Evolutionary conservation across 1,140 invertebrate genomes (phyloP), one percentile per base, ranked within the genome.

Genomic region (Stratiolaelaps scimitus): DNA sequence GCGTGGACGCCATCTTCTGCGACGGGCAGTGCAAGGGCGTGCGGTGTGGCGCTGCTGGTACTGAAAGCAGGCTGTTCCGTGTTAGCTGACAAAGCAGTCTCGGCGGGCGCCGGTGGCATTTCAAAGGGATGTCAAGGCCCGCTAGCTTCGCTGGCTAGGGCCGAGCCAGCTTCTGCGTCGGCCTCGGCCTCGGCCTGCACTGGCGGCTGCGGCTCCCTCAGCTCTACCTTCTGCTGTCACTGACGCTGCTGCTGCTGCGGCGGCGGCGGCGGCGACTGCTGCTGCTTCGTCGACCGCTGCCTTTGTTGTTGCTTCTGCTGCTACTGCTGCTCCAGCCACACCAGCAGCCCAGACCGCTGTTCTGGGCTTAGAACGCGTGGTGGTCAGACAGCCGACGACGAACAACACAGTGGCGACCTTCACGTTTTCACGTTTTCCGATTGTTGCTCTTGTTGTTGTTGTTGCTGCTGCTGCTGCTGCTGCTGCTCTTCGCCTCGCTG

Each of bases 131-230:
- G 45, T n/a, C 28, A 43, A 65, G 66, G 34, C 48, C 67, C 66
- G 43, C 68, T 64, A 34, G 66, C 68, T 48, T 68, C 67, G 44
- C 67, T 69, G 46, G 45, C 67, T 23, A 64, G 67, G 15, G 66
- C 64, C 28, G 43, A 43, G 34, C 45, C 46, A 53, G 68, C 43
- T 20, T 67, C 26, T 17, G 67, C 19, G n/a, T 17, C 30, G 23
- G 26, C 53, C 23, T 64, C 67, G 23, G 26, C 53, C 23, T 64
- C 67, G 20, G 23, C 28, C 23, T 68, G 65, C 7, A 66, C 66
- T 43, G 56, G 67, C 30, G 26, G 34, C 29, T 28, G 45, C 66
- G 43, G 43, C 43, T 20, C 53, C 44, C 45, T 43, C 44, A 28
- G 43, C 44, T 53, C 60, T 28, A 2, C 29, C 47, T 19, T 17